These are phyloP conservation scores for Nyctalus aviator DNA, from an alignment of 2,797 vertebrate genomes.

Conservation along the genomic window DNA sequence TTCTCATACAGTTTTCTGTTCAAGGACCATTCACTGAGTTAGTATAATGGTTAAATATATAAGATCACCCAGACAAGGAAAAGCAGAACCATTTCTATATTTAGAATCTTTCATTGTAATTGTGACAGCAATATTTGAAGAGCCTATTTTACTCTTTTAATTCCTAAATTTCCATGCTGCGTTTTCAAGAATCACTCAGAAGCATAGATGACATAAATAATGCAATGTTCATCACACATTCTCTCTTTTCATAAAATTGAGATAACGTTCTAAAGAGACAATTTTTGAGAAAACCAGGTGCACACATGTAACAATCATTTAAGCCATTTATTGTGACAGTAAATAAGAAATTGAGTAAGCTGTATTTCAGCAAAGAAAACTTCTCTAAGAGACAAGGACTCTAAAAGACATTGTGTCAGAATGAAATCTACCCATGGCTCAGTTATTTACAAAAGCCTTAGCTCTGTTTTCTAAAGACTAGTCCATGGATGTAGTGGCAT, in stretches of 20 bases:
- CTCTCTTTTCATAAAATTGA: slow-evolving; percentile 17
- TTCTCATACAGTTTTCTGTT: not conserved
- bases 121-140: not conserved
- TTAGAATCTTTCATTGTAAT: slow-evolving; percentile 17
- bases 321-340: slow-evolving; percentile 49
- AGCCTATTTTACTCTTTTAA: slow-evolving; percentile 5
- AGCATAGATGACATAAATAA: slow-evolving; percentile 50
- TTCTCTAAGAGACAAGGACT: slow-evolving; percentile 23
- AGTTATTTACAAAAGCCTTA: slow-evolving; percentile 27
- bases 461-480: not conserved
- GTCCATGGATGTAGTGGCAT: not conserved
- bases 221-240: not conserved
- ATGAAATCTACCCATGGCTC: slow-evolving; percentile 24
- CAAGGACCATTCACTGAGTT: not conserved
- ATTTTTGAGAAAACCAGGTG: slow-evolving; percentile 22
- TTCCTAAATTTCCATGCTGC: slow-evolving; percentile 14
- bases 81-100: not conserved
- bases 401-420: not conserved
- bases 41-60: slow-evolving; percentile 1
- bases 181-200: slow-evolving; percentile 46
- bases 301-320: not conserved
- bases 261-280: not conserved
- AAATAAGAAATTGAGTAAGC: slow-evolving; percentile 51
- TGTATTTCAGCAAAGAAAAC: slow-evolving; percentile 59
- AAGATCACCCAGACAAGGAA: not conserved